Base-by-base conservation (phyloP, 2,113 vertebrate genomes). In the Antidorcas marsupialis region DNA sequence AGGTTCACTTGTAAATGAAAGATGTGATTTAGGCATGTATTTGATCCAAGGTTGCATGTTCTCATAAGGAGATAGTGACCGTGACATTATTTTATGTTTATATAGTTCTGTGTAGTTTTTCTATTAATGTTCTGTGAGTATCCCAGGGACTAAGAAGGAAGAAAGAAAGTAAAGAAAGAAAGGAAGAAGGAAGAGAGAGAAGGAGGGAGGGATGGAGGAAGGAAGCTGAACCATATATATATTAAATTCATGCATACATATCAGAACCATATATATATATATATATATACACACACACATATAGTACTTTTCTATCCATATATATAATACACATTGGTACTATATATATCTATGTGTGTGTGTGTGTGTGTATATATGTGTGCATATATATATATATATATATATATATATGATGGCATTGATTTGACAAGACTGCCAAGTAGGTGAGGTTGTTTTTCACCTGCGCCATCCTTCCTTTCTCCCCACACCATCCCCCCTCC, bases 1-100 rank as follows among this genome's bases (percentile, higher is more conserved):
- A 97, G 84, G 87, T 88, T 97, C 95, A 96, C 94, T 94, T 96
- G 96, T 91, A 97, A 97, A 97, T 97, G 91, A 97, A 98, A 97
- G 93, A 94, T 95, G 53, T 97, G 97, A 96, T 83, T 96, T 95
- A 98, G 91, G 86, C 84, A 86, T 92, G 55, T 78, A 78, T 97
- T 96, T 97, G 93, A 97, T 98, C 87, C 92, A 90, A 97, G 96
- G 93, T 94, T 95, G 93, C 85, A 52, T 91, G 88, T 97, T 92
- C 57, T 78, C 3, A 2, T 53, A 97, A 98, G 93, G 83, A 95
- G 85, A 92, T 6, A 91, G 93, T 97, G 97, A 96, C 96, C 79
- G 2, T 87, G 94, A 97, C 95, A 98, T 96, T 89, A 83, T 95
- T 91, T 86, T 88, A 39, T 87, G 71, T 82, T 94, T 55, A 52